phyloP scores from a whole-genome alignment of 2,888 invertebrate genomes.

The Zonitis immaculata region DNA sequence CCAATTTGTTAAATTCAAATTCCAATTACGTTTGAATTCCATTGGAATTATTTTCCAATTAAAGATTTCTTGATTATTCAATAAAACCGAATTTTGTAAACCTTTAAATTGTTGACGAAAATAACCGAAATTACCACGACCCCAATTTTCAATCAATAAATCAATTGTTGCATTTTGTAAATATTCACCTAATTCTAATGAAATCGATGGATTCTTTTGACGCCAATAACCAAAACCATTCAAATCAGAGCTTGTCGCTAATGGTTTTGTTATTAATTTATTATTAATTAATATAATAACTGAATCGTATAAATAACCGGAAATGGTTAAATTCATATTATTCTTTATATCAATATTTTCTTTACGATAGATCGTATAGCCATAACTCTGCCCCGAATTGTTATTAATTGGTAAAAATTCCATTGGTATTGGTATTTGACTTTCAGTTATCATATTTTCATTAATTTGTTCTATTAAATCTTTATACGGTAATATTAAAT shows the following conservation, averaged over 20 bases:
- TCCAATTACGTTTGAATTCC: constrained; percentile 49
- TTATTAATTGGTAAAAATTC: constrained; percentile 45
- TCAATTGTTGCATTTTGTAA: constrained; percentile 35
- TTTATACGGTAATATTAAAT: constrained; percentile 6
- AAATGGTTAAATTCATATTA: constrained; percentile 40
- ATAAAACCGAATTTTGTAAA: constrained; percentile 46
- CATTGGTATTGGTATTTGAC: constrained; percentile 39
- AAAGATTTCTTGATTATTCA: constrained; percentile 44
- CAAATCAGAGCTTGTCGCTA: constrained; percentile 28
- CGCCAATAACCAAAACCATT: constrained; percentile 48
- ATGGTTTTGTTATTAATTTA: constrained; percentile 7
- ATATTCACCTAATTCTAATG: constrained; percentile 19
- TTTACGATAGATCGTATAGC: constrained; percentile 54
- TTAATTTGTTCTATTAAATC: constrained; percentile 17
- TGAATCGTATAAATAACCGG: constrained; percentile 51
- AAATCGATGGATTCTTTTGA: constrained; percentile 32
- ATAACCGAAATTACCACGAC: constrained; percentile 60
- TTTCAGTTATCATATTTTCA: constrained; percentile 8
- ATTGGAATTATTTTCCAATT: constrained; percentile 50
- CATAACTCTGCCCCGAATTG: constrained; percentile 55
- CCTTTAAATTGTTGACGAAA: constrained; percentile 38
- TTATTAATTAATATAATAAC: constrained; percentile 39
- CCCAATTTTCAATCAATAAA: constrained; percentile 68
- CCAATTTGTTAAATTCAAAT: constrained; percentile 42
- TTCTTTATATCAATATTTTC: constrained; percentile 33